These are phyloP conservation scores for Vannuccia rotundouncinata DNA, from an alignment of 2,888 invertebrate genomes.

Conservation along the genomic window DNA sequence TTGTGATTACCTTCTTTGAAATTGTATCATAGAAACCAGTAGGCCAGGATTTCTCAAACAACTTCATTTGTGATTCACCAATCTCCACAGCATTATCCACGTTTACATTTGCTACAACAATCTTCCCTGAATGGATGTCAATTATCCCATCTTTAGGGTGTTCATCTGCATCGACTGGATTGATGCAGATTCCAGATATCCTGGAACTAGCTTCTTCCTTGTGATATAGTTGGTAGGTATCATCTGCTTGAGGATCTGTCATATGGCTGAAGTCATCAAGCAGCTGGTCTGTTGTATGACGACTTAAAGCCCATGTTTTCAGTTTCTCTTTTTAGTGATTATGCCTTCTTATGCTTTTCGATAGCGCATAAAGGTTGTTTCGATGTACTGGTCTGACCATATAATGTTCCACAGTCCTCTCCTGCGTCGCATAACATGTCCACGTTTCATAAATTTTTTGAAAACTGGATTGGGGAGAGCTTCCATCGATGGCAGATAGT, in stretches of 20 bases:
- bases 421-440: too few species aligned
- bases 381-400: too few species aligned
- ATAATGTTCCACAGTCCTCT: too few species aligned
- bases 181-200: background rate
- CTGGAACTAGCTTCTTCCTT: conserved; percentile 30
- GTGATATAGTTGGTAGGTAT: background rate
- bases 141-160: conserved; percentile 24
- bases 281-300: background rate
- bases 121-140: conserved; percentile 12
- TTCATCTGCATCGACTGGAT: background rate
- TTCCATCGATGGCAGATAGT: too few species aligned
- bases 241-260: conserved; percentile 12
- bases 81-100: conserved; percentile 25
- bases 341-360: too few species aligned
- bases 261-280: background rate
- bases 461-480: too few species aligned
- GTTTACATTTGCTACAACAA: conserved; percentile 17
- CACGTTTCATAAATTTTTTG: too few species aligned
- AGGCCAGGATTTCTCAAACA: conserved; percentile 18
- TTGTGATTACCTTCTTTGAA: conserved; percentile 3
- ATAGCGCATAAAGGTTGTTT: too few species aligned
- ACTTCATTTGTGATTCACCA: conserved; percentile 21
- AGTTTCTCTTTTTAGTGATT: too few species aligned
- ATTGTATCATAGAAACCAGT: conserved; percentile 21
- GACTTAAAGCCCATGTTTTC: conserved; percentile 12